Percentiles rank a stretch among this genome's conserved stretches.
Evolutionary conservation across 1,140 invertebrate species (phyloP).

Genomic region (Chlorops oryzae): DNA sequence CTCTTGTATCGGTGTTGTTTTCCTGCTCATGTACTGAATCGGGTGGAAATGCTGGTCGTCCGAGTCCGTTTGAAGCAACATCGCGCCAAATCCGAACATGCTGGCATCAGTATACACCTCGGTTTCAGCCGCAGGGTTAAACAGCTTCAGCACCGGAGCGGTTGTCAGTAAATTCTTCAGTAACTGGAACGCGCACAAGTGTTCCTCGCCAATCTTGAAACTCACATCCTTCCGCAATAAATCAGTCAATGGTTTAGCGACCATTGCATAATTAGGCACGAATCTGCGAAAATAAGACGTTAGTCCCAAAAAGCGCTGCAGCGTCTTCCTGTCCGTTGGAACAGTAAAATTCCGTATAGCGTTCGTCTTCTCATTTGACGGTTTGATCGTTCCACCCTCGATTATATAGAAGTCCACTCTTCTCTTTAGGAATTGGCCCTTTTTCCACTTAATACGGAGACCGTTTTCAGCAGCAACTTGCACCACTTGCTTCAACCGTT

Average conservation of each 20-base stretch:
- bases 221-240: neutral
- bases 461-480: neutral
- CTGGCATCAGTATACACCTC: slow-evolving; percentile 42
- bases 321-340: too few species aligned
- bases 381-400: slow-evolving; percentile 20
- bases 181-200: neutral
- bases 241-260: too few species aligned
- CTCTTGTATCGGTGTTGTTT: slow-evolving; percentile 18
- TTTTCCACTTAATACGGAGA: slow-evolving; percentile 8
- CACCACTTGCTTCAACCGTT: slow-evolving; percentile 4
- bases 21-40: slow-evolving; percentile 15
- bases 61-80: slow-evolving; percentile 29
- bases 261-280: too few species aligned
- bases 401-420: slow-evolving; percentile 11
- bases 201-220: slow-evolving; percentile 1
- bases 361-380: slow-evolving; percentile 24
- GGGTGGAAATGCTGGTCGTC: neutral
- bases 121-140: slow-evolving; percentile 22
- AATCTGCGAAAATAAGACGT: too few species aligned
- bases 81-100: slow-evolving; percentile 26
- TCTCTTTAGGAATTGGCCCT: slow-evolving; percentile 8
- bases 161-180: neutral
- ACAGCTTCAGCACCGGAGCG: neutral
- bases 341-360: too few species aligned
- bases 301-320: too few species aligned